Percentiles rank a stretch among this genome's conserved stretches.
Evolutionary conservation across 2,888 invertebrate genomes (phyloP).

Genomic region (Eueremaeus valkanovi): DNA sequence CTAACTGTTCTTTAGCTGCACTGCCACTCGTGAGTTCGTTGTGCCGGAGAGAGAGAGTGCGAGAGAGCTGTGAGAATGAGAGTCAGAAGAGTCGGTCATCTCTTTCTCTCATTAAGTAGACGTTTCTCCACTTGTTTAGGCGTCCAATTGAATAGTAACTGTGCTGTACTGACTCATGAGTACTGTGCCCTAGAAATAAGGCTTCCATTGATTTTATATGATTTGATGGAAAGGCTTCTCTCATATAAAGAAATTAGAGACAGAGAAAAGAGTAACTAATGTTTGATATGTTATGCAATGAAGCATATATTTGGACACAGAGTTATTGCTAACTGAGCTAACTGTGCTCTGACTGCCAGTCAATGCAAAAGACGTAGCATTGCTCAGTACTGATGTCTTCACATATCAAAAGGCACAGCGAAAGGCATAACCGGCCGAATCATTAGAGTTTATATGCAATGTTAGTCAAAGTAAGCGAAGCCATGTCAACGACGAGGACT

Average conservation of each 20-base stretch:
- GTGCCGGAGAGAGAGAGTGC: no score
- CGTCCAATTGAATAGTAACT: neutral
- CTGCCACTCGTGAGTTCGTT: no score
- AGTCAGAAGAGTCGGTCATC: neutral
- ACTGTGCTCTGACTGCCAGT: no score
- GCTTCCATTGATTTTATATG: neutral
- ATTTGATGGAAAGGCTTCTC: slow-evolving; percentile 1
- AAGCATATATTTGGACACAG: neutral
- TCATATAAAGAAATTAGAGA: neutral
- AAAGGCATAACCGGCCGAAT: neutral
- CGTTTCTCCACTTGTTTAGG: no score
- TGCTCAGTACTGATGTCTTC: no score
- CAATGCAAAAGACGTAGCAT: no score
- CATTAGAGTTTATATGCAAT: neutral
- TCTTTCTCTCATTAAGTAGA: neutral
- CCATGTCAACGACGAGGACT: slow-evolving; percentile 6
- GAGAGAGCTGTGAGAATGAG: no score
- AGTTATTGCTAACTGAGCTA: neutral
- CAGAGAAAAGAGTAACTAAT: slow-evolving; percentile 1
- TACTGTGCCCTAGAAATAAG: neutral
- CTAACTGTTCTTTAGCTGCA: no score
- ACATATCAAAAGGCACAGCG: neutral
- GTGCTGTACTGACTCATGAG: neutral
- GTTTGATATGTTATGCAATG: slow-evolving; percentile 13
- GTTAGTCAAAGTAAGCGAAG: neutral